phyloP scores from a whole-genome alignment of 2,888 invertebrate genomes.

The Galeopsomyia nigrocyanea region DNA sequence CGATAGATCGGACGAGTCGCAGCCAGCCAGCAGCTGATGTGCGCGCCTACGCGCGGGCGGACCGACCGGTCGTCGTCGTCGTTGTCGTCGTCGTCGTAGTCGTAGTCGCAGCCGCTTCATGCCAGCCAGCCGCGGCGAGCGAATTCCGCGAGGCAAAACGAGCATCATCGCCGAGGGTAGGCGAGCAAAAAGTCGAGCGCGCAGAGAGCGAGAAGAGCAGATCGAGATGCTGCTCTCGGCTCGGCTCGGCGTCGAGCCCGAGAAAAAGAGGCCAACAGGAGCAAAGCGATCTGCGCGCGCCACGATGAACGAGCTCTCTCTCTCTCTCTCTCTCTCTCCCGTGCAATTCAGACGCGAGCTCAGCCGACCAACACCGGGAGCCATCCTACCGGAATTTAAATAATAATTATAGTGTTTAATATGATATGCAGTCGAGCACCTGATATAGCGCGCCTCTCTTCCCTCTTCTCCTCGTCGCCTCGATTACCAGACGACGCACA shows the following conservation, averaged over 20 bases:
- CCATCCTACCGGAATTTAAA: slow-evolving; percentile 68
- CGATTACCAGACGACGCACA: slow-evolving; percentile 45
- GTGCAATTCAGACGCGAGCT: no score
- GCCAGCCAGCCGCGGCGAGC: slow-evolving; percentile 57
- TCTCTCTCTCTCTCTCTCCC: no score
- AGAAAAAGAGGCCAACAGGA: slow-evolving; percentile 39
- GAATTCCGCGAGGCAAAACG: slow-evolving; percentile 64
- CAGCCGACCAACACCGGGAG: slow-evolving; percentile 64
- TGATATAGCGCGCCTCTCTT: no score
- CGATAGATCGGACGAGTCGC: slow-evolving; percentile 44
- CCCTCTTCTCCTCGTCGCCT: slow-evolving; percentile 25
- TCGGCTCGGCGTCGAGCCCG: background rate
- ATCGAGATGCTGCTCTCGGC: slow-evolving; percentile 41
- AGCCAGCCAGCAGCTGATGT: slow-evolving; percentile 44
- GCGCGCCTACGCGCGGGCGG: slow-evolving; percentile 65
- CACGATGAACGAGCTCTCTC: no score
- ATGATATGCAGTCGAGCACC: slow-evolving; percentile 59
- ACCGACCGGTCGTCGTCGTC: slow-evolving; percentile 49
- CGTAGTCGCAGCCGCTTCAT: slow-evolving; percentile 43
- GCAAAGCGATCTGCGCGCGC: slow-evolving; percentile 21
- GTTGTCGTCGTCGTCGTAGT: slow-evolving; percentile 27
- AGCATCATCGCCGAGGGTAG: slow-evolving; percentile 51
- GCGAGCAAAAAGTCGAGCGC: slow-evolving; percentile 37
- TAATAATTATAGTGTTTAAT: slow-evolving; percentile 69
- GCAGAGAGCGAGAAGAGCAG: slow-evolving; percentile 21